These are phyloP conservation scores for Nansenia antarctica DNA, from an alignment of 2,113 vertebrate species.

Conservation along the genomic window DNA sequence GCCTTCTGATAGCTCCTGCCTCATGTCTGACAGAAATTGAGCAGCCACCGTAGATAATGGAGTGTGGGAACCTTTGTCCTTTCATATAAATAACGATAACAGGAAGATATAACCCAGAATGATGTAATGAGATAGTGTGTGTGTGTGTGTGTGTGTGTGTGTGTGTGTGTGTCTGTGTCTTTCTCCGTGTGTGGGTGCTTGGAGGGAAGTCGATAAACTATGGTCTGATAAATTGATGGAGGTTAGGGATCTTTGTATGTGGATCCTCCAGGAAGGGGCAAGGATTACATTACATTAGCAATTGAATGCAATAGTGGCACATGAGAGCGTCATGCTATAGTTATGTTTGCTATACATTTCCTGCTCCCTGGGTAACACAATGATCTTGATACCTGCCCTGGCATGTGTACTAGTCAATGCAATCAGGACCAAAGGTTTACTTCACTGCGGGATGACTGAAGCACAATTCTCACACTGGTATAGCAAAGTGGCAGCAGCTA, in stretches of 20 bases:
- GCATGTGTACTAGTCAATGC: too few relatives aligned
- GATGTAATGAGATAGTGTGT: constrained; percentile 9
- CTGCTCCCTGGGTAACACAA: too few relatives aligned
- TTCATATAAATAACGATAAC: constrained; percentile 24
- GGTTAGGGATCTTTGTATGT: background rate
- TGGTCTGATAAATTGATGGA: background rate
- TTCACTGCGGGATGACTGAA: too few relatives aligned
- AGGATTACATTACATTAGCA: background rate
- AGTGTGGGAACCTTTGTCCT: constrained; percentile 44
- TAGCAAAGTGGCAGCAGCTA: too few relatives aligned
- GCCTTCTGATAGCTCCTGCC: constrained; percentile 27
- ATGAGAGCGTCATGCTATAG: background rate
- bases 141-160: background rate
- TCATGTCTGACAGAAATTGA: constrained; percentile 34
- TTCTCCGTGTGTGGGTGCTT: background rate
- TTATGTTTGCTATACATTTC: too few relatives aligned
- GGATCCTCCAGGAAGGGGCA: background rate
- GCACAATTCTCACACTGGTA: too few relatives aligned
- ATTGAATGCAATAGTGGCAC: background rate
- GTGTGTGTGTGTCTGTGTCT: background rate
- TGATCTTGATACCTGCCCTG: too few relatives aligned
- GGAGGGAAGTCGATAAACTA: background rate
- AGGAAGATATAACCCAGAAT: constrained; percentile 15
- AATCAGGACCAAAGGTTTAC: too few relatives aligned
- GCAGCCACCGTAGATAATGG: constrained; percentile 52